Base-by-base conservation (phyloP, 2,888 invertebrate genomes). In the Oscheius sp. region DNA sequence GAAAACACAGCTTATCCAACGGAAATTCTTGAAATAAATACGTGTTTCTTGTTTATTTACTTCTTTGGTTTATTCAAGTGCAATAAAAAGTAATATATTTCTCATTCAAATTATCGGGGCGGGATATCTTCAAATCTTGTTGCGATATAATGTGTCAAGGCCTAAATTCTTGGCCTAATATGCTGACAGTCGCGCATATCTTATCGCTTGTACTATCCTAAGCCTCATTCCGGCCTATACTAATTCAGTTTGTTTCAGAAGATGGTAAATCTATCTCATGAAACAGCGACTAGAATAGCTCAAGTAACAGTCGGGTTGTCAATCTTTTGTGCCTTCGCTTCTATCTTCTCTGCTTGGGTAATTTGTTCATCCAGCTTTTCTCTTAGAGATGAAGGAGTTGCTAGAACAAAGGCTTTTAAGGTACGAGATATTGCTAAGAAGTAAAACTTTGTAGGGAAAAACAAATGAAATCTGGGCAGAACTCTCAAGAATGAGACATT, bases 401-500 rank as follows among this genome's bases (percentile, higher is more conserved):
- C 61, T 4, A 42, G 45, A 15, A 15, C 61, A 1, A 29, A 15
- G 4, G 25, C 61, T 45, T 61, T 61, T 17, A 42, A 45, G 42
- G 61, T 55, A 55, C 15, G 31, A n/a, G 6, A n/a, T 25, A 25
- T 3, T 45, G 3, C 31, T 12, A 12, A 12, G 31, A 33, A n/a
- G 20, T 15, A 29, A 25, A n/a, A 29, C 20, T 29, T 33, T 70
- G 37, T 23, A 76, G 76, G 67, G 66, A 0, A 75, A 75, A 50
- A 67, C 73, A 0, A 73, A 77, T 64, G 68, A 72, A 3, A 73
- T 77, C 37, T 77, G 75, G 77, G 73, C 72, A 25, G 77, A 77
- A 27, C 70, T 77, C 2, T 65, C 69, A 5, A 73, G 75, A 27
- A 73, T 73, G 23, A 70, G 73, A 46, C 39, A 72, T 42, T 46